Evolutionary conservation across 1,140 invertebrate genomes (phyloP), one percentile per base, ranked within the genome.

Genomic region (Zaprionus tsacasi): DNA sequence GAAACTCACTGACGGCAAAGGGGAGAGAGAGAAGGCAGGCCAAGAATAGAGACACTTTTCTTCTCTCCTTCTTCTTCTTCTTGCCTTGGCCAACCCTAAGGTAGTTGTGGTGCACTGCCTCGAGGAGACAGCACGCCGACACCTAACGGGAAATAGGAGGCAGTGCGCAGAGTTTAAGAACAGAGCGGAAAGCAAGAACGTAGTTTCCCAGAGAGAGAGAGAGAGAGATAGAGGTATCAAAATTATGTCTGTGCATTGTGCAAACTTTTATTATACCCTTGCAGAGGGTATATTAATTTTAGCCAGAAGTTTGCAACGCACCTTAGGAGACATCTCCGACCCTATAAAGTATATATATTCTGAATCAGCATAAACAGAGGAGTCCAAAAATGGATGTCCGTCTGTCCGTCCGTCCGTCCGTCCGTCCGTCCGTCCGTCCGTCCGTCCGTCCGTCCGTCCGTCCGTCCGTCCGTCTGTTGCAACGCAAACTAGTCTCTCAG

Each of bases 181-280:
- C 17, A 21, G 21, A 25, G 21, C 17, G 17, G 17, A 50, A 50
- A 50, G 17, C 40, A 27, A 43, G 27, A 27, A 25, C 25, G 30
- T 25, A 56, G 50, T 65, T 71, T 27, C 27, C 12, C 66, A 30
- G 1, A 30, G 27, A 30, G 27, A 30, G 27, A 30, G 27, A 40
- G 12, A n/a, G 12, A 59, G 15, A 65, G 66, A 38, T 52, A 55
- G 35, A 35, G 40, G n/a, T 45, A 65, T 54, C 60, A 63, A 74
- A 88, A 88, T 87, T 87, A 86, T 86, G 72, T 79, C 76, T 63
- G 57, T 87, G 83, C 82, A 88, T 65, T 77, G 77, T 71, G 72
- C 66, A 79, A 79, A 78, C 61, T 72, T 88, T 15, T 48, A 10
- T 4, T 40, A n/a, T n/a, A n/a, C n/a, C n/a, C n/a, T n/a, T n/a